Evolutionary conservation across 2,888 invertebrate genomes (phyloP).

Genomic region (Cacoxenus indagator): DNA sequence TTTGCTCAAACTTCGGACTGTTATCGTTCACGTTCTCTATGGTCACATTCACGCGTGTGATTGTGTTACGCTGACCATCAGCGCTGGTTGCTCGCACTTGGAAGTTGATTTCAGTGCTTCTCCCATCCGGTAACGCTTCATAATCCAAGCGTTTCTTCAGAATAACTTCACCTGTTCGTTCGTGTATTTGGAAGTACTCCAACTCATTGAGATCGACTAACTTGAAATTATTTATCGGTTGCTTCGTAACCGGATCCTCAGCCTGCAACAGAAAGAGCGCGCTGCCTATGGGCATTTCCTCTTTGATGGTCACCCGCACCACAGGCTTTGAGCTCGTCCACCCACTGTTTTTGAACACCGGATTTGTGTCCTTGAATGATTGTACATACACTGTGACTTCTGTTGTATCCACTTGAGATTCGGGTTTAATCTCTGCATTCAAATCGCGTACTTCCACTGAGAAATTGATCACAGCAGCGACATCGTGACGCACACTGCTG

Average conservation of each 20-base stretch:
- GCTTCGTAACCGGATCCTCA: constrained; percentile 79
- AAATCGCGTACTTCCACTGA: constrained; percentile 79
- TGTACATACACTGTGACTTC: constrained; percentile 85
- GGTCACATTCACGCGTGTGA: constrained; percentile 78
- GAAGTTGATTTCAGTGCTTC: constrained; percentile 68
- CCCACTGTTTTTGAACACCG: constrained; percentile 79
- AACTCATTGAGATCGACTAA: constrained; percentile 73
- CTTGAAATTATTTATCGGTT: constrained; percentile 75
- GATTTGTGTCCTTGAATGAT: constrained; percentile 82
- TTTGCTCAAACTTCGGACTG: constrained; percentile 78
- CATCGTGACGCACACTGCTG: constrained; percentile 79
- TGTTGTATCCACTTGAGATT: constrained; percentile 76
- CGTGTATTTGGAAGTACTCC: constrained; percentile 75
- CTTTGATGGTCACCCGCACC: constrained; percentile 78
- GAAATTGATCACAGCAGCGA: constrained; percentile 81
- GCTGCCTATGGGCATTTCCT: constrained; percentile 83
- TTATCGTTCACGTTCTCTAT: constrained; percentile 86
- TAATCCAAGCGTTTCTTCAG: constrained; percentile 83
- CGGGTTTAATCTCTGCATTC: constrained; percentile 78
- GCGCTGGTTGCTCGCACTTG: constrained; percentile 73
- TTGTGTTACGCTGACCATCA: constrained; percentile 73
- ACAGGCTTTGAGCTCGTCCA: constrained; percentile 81
- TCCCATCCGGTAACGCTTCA: constrained; percentile 74
- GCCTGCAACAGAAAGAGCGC: constrained; percentile 79
- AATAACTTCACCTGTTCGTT: constrained; percentile 81